These are phyloP conservation scores for Oxycera nigricornis DNA, from an alignment of 2,888 invertebrate species.

Conservation along the genomic window DNA sequence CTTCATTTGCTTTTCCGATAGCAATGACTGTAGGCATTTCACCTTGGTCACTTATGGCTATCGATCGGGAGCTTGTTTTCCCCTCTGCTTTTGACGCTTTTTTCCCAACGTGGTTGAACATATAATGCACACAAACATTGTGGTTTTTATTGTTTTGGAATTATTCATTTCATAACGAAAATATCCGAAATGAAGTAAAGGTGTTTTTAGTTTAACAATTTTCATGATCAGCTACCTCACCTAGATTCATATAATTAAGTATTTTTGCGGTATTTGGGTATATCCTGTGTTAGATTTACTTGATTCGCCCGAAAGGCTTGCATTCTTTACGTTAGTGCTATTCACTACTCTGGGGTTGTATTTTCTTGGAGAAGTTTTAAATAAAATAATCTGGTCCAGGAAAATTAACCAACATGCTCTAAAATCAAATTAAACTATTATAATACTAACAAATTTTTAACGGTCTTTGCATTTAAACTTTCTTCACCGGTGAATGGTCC, in stretches of 20 bases:
- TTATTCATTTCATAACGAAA: constrained; percentile 76
- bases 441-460: no score
- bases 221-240: constrained; percentile 77
- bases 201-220: constrained; percentile 67
- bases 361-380: constrained; percentile 74
- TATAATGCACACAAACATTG: constrained; percentile 87
- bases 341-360: constrained; percentile 70
- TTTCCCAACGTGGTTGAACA: constrained; percentile 84
- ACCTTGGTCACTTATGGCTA: constrained; percentile 88
- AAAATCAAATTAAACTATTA: constrained; percentile 60
- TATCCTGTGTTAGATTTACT: constrained; percentile 88
- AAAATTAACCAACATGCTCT: constrained; percentile 64
- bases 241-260: constrained; percentile 82
- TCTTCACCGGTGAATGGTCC: no score
- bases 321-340: constrained; percentile 75
- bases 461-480: no score
- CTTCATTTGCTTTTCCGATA: constrained; percentile 78
- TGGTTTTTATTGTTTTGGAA: constrained; percentile 80
- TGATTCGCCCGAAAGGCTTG: constrained; percentile 72
- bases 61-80: constrained; percentile 90
- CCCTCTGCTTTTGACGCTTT: constrained; percentile 82
- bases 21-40: constrained; percentile 86
- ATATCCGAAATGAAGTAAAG: constrained; percentile 74
- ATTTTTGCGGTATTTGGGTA: constrained; percentile 83
- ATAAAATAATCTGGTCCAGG: constrained; percentile 76